A percentile compares a stretch with the other conserved stretches of the same genome.
Evolutionary conservation across 1,140 invertebrate species (phyloP).

Genomic region (Dysdera silvatica): DNA sequence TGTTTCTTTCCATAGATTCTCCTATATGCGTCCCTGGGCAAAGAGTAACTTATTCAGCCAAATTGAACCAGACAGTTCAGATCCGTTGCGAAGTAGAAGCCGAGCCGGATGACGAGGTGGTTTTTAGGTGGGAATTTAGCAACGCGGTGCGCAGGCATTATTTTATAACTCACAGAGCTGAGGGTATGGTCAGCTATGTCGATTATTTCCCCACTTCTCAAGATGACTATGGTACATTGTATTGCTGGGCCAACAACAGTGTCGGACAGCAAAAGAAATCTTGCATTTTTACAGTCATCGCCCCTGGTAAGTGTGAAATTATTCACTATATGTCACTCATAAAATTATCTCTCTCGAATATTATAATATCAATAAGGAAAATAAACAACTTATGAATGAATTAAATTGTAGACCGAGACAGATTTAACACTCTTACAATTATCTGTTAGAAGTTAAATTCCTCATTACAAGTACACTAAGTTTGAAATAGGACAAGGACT

Average conservation of each 20-base stretch:
- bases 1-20: slow-evolving; percentile 55
- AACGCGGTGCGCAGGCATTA: slow-evolving; percentile 32
- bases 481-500: too few relatives aligned
- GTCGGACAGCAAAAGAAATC: slow-evolving; percentile 37
- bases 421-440: too few relatives aligned
- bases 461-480: too few relatives aligned
- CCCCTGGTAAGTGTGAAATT: slow-evolving; percentile 27
- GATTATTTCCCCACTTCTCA: slow-evolving; percentile 30
- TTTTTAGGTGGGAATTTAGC: slow-evolving; percentile 41
- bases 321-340: too few relatives aligned
- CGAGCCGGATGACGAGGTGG: slow-evolving; percentile 64
- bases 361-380: too few relatives aligned
- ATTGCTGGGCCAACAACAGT: slow-evolving; percentile 38
- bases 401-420: too few relatives aligned
- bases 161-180: slow-evolving; percentile 11
- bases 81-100: slow-evolving; percentile 80
- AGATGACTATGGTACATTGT: slow-evolving; percentile 34
- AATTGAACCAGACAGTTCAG: slow-evolving; percentile 62
- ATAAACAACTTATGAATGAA: too few relatives aligned
- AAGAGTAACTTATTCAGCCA: slow-evolving; percentile 69
- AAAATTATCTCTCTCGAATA: too few relatives aligned
- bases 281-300: slow-evolving; percentile 37
- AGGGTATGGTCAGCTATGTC: slow-evolving; percentile 21
- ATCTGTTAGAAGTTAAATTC: too few relatives aligned
- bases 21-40: slow-evolving; percentile 68